These are phyloP conservation scores for Neolamprologus devosi DNA, from an alignment of 2,113 vertebrate genomes.

Conservation along the genomic window DNA sequence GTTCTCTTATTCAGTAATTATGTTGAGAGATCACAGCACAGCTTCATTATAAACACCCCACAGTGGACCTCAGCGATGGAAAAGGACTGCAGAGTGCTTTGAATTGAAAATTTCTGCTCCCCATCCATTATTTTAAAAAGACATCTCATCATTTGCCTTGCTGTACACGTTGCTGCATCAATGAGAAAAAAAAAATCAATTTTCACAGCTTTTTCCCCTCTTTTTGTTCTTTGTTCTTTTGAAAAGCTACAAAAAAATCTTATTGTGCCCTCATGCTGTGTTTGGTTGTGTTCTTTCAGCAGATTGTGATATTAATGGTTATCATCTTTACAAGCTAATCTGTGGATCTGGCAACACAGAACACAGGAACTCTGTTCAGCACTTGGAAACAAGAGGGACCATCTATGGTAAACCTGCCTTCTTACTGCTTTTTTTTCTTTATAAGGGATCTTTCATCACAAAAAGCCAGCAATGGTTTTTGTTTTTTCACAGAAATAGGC, in stretches of 20 bases:
- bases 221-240: background rate
- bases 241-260: background rate
- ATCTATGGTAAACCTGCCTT: background rate
- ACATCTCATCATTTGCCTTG: background rate
- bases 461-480: background rate
- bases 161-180: background rate
- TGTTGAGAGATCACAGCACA: background rate
- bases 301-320: too few relatives aligned
- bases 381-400: background rate
- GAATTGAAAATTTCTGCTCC: background rate
- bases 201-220: rapidly evolving
- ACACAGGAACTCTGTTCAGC: background rate
- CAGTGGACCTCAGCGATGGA: background rate
- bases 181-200: background rate
- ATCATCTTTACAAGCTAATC: background rate
- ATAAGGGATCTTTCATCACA: background rate
- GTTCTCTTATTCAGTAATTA: background rate
- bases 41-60: background rate
- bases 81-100: background rate
- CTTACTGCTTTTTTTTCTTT: background rate
- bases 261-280: background rate
- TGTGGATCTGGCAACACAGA: background rate
- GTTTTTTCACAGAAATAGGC: background rate
- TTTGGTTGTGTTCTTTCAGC: background rate
- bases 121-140: background rate